Base-by-base conservation (phyloP, 2,113 vertebrate genomes). In the Strix aluco region DNA sequence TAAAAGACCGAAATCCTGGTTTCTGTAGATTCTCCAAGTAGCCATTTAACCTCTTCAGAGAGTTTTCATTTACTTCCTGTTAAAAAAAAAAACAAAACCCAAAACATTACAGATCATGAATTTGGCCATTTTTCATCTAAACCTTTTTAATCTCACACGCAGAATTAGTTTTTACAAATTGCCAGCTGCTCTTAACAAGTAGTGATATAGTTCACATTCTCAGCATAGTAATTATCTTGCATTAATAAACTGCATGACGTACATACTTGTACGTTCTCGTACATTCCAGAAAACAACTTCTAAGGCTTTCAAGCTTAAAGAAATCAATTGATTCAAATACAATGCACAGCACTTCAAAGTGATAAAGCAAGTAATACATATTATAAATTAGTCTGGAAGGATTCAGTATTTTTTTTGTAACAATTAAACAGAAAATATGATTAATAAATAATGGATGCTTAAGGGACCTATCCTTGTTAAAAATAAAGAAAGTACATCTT, bases 51-150 rank as follows among this genome's bases (percentile, higher is more conserved):
- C 98, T 98, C 98, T 99, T 99, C 61, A 99, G 97, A 34, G 99
- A 99, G 96, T 99, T 99, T 98, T 99, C 99, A 98, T 99, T 99
- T 95, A 99, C 98, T 95, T 99, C 99, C 99, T 99, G 96, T 63
- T 96, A 78, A 88, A 86, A 89, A 94, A 81, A 74, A 75, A 74
- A 91, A 44, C 16, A 40, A 57, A 79, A 11, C 3, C 44, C 27
- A 34, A 83, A 52, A 10, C 27, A 47, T 44, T 51, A 67, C 4
- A 88, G 19, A 62, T 49, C 0, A 70, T 11, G 1, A 57, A 90
- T 49, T 30, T 17, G 20, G 5, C 6, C 16, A 26, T 36, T 95
- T 92, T 71, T 85, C 34, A 79, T 30, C 54, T 62, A 87, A 78
- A 61, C 13, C 3, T 81, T 77, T 75, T 54, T 8, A 72, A 51